Conservation (phyloP, 2,113 vertebrate species). For the Otolemur garnettii region DNA sequence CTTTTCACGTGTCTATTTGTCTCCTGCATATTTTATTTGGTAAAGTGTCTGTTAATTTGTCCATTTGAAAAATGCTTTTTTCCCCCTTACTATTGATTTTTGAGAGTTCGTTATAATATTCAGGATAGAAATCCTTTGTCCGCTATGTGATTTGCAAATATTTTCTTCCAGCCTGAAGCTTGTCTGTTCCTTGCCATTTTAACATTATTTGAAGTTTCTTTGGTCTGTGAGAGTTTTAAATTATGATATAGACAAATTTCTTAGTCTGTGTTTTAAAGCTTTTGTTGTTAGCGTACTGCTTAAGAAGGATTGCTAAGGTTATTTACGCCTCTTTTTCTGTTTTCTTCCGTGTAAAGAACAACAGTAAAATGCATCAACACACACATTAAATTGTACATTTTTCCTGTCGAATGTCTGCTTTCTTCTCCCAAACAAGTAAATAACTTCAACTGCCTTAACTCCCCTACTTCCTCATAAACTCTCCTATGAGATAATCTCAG, state of each 20-base stretch:
- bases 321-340: neutral
- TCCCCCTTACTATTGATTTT: neutral
- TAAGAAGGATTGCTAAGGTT: neutral
- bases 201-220: neutral
- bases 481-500: neutral
- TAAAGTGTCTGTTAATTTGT: neutral
- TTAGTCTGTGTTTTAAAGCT: neutral
- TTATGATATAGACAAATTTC: neutral
- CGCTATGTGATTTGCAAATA: neutral
- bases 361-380: neutral
- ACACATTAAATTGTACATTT: neutral
- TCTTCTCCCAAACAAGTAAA: neutral
- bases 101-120: neutral
- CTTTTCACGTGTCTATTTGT: neutral
- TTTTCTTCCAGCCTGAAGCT: neutral
- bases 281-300: neutral
- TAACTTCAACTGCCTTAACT: neutral
- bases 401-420: neutral
- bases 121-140: neutral
- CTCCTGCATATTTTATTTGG: neutral
- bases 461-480: neutral
- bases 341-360: neutral
- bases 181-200: neutral
- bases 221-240: neutral
- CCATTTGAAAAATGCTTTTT: neutral